Conservation (phyloP, 2,113 vertebrate species). For the Phocoena phocoena region DNA sequence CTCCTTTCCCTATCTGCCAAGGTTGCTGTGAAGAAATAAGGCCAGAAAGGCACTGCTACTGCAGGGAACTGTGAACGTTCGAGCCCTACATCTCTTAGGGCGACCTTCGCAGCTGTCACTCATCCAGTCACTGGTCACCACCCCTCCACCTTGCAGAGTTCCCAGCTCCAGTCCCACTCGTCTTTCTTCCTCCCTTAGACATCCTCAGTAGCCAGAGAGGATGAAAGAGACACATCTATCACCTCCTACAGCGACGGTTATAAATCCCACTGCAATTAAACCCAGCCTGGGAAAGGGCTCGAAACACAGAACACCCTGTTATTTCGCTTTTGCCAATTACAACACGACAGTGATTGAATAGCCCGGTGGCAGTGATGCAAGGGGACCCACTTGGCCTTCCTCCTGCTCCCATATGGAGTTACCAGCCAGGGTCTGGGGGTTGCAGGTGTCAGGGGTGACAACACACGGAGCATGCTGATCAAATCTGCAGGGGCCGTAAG, state of each 20-base stretch:
- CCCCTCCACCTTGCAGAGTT: background rate
- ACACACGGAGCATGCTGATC: background rate
- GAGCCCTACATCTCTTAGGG: background rate
- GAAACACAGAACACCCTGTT: background rate
- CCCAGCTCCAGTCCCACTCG: background rate
- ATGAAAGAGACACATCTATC: constrained; percentile 37
- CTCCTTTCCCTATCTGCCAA: background rate
- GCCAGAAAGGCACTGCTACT: background rate
- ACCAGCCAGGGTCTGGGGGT: background rate
- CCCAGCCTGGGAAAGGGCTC: background rate
- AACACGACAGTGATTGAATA: background rate
- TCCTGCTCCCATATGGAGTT: background rate
- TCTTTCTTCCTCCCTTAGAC: background rate
- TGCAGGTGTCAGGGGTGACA: background rate
- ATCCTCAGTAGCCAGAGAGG: background rate
- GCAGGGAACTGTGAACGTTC: constrained; percentile 41
- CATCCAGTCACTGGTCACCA: background rate
- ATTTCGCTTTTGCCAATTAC: constrained; percentile 36
- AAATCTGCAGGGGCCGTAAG: background rate
- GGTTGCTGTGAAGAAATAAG: constrained; percentile 40
- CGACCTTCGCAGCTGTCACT: background rate
- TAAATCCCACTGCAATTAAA: constrained; percentile 56
- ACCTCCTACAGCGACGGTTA: background rate
- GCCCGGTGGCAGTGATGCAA: background rate
- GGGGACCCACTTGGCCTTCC: background rate